Percentiles rank a stretch among this genome's conserved stretches.
Conservation (phyloP, 2,888 invertebrate species). For the Caenorhabditis doughertyi region DNA sequence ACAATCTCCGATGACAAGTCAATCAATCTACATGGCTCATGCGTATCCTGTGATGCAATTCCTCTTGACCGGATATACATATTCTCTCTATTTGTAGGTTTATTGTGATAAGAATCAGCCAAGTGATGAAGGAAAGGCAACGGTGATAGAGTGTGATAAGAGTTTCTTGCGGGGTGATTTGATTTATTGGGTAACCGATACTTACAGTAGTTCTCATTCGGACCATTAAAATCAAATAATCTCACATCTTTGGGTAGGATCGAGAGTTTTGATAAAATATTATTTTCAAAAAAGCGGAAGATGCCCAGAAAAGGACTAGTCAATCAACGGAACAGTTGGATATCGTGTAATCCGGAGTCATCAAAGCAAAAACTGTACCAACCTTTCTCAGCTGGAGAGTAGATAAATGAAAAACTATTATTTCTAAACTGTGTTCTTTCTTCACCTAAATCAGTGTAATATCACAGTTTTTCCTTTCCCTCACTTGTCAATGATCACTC, state of each 20-base stretch:
- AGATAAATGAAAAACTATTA: too few species aligned
- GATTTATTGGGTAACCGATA: background rate
- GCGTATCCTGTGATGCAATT: slow-evolving; percentile 27
- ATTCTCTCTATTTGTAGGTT: slow-evolving; percentile 1
- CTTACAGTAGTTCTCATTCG: background rate
- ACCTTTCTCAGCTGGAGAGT: too few species aligned
- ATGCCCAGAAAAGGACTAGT: background rate
- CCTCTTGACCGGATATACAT: slow-evolving; percentile 8
- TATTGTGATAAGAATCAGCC: background rate
- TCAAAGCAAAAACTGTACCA: too few species aligned
- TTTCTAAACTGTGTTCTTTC: too few species aligned
- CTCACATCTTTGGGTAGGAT: background rate
- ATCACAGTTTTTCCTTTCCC: too few species aligned
- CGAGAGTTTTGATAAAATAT: background rate
- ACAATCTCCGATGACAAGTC: slow-evolving; percentile 55
- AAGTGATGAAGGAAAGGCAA: background rate
- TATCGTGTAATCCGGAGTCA: background rate
- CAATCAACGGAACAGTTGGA: slow-evolving; percentile 14
- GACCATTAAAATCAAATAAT: too few species aligned
- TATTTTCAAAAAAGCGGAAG: background rate
- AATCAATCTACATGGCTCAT: slow-evolving; percentile 33
- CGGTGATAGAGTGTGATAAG: background rate
- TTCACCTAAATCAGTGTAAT: too few species aligned
- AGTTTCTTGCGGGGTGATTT: background rate
- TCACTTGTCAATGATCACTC: background rate